A percentile compares a stretch with the other conserved stretches of the same genome.
Evolutionary conservation across 1,140 invertebrate genomes (phyloP).

Genomic region (Colletes latitarsis): DNA sequence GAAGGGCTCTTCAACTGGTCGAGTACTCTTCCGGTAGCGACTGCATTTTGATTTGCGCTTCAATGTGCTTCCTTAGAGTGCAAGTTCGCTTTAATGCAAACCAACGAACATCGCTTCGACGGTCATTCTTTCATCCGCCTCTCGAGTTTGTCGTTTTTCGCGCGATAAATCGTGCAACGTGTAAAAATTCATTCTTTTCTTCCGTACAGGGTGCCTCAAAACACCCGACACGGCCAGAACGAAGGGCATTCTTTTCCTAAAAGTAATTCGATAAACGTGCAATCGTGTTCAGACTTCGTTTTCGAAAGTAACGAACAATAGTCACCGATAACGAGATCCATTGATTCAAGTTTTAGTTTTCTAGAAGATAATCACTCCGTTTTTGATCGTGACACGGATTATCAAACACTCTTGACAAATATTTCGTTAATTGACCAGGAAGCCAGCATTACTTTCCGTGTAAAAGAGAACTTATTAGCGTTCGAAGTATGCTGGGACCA

Average conservation of each 20-base stretch:
- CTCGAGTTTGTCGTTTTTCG: background rate
- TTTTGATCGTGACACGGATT: no score
- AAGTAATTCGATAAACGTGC: no score
- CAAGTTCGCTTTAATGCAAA: constrained; percentile 68
- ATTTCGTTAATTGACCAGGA: background rate
- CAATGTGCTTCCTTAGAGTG: constrained; percentile 76
- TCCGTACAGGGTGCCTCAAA: background rate
- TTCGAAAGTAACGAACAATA: no score
- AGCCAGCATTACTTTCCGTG: background rate
- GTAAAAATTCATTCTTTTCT: background rate
- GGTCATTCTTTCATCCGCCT: constrained; percentile 26
- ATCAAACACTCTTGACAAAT: no score
- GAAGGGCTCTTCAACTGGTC: constrained; percentile 74
- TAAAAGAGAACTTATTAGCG: background rate
- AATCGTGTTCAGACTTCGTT: no score
- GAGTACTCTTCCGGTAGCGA: constrained; percentile 74
- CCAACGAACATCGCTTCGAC: constrained; percentile 38
- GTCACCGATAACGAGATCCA: no score
- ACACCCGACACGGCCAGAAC: background rate
- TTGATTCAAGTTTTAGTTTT: no score
- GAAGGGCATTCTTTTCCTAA: no score
- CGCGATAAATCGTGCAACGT: background rate
- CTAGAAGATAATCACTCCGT: no score
- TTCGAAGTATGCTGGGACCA: background rate
- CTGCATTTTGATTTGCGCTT: constrained; percentile 80